Evolutionary conservation across 1,140 invertebrate genomes (phyloP).

Genomic region (Lanistes nyassanus): DNA sequence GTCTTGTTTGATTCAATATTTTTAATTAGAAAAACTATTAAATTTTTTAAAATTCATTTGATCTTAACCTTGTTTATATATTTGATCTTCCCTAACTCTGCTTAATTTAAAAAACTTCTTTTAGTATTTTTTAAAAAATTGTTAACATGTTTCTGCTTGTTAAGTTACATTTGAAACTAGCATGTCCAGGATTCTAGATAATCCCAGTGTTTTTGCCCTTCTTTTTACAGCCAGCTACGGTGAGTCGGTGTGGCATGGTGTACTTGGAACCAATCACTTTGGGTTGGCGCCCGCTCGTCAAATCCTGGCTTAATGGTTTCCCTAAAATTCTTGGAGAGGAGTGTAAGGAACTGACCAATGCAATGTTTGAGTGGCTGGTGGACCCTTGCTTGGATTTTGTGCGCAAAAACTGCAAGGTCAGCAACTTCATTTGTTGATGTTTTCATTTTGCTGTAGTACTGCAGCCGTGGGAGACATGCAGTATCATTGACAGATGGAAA

Average conservation of each 20-base stretch:
- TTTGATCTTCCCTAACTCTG: not conserved
- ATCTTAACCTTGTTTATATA: not conserved
- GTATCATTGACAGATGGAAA: not conserved
- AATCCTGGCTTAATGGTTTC: conserved; percentile 62
- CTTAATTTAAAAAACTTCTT: not conserved
- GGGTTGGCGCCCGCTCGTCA: conserved; percentile 65
- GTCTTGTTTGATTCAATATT: too few relatives aligned
- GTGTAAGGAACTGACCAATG: conserved; percentile 46
- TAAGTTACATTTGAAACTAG: too few relatives aligned
- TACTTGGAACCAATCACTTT: conserved; percentile 67
- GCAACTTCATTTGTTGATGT: conserved; percentile 3
- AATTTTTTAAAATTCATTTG: too few relatives aligned
- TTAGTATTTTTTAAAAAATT: too few relatives aligned
- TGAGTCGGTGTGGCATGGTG: conserved; percentile 68
- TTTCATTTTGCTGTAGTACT: too few relatives aligned
- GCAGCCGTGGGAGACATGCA: not conserved
- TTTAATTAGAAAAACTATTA: too few relatives aligned
- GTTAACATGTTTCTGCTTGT: too few relatives aligned
- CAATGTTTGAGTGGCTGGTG: conserved; percentile 68
- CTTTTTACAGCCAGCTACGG: conserved; percentile 65
- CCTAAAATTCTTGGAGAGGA: conserved; percentile 53
- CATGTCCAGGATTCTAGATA: too few relatives aligned
- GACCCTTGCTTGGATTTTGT: conserved; percentile 64
- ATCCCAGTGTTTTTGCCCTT: not conserved
- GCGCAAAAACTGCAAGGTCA: conserved; percentile 72